Evolutionary conservation across 2,888 invertebrate genomes (phyloP).

Genomic region (Stenolophus ochropezus): DNA sequence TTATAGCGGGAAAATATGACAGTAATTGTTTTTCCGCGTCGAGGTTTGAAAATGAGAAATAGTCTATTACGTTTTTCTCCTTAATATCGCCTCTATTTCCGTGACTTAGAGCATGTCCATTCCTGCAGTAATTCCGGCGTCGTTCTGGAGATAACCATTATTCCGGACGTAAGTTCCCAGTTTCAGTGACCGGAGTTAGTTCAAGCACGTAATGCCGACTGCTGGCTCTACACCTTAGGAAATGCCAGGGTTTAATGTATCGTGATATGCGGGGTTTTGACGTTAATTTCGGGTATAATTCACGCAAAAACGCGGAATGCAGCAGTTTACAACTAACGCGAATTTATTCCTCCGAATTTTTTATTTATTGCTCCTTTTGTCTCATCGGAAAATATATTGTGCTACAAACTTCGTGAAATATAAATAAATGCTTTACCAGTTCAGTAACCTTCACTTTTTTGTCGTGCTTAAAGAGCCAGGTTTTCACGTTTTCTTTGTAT

Average conservation of each 20-base stretch:
- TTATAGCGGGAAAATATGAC: background rate
- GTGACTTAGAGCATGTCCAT: background rate
- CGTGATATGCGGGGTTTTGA: slow-evolving; percentile 22
- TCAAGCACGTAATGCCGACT: background rate
- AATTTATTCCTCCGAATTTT: background rate
- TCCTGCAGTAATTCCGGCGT: slow-evolving; percentile 9
- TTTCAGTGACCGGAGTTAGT: slow-evolving; percentile 6
- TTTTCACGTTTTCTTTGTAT: no score
- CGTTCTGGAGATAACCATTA: slow-evolving; percentile 17
- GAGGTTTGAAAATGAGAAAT: slow-evolving; percentile 10
- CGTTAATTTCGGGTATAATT: slow-evolving; percentile 36
- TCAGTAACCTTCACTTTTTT: no score
- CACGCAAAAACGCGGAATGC: background rate
- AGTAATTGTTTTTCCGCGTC: background rate
- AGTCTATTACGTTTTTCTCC: slow-evolving; percentile 1
- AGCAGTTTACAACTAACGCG: background rate
- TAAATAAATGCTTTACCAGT: no score
- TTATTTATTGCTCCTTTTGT: background rate
- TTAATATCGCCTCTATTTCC: slow-evolving; percentile 5
- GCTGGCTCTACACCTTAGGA: background rate
- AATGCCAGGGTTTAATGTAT: slow-evolving; percentile 12
- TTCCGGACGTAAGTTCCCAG: slow-evolving; percentile 15
- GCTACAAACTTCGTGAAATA: no score
- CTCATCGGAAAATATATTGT: background rate
- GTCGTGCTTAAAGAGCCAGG: no score